These are phyloP conservation scores for Eristalis pertinax DNA, from an alignment of 2,888 invertebrate species.

Conservation along the genomic window DNA sequence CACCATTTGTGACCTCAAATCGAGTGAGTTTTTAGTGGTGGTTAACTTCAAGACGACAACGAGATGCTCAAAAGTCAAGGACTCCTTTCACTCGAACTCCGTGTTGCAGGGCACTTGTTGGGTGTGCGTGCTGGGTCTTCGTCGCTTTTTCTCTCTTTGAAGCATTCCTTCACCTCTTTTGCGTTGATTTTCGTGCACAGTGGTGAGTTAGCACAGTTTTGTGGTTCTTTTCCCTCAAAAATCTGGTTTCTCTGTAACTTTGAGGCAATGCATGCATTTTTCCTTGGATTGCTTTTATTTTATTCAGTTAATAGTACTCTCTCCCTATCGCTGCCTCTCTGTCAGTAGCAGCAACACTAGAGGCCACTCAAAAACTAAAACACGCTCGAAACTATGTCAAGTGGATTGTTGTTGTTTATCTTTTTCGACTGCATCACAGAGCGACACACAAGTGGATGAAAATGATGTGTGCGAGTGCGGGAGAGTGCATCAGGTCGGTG, in stretches of 20 bases:
- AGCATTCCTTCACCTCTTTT: neutral
- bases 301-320: neutral
- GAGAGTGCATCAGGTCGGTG: constrained; percentile 1
- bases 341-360: neutral
- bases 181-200: constrained; percentile 10
- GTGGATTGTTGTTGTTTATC: constrained; percentile 62
- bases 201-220: neutral
- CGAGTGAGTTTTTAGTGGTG: neutral
- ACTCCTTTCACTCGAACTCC: constrained; percentile 14
- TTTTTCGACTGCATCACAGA: constrained; percentile 18
- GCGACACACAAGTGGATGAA: constrained; percentile 40
- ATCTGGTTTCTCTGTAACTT: constrained; percentile 33
- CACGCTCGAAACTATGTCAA: constrained; percentile 63
- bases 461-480: neutral
- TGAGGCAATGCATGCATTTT: constrained; percentile 31
- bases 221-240: neutral
- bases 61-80: constrained; percentile 42
- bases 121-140: neutral
- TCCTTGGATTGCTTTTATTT: neutral
- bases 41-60: neutral
- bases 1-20: constrained; percentile 51
- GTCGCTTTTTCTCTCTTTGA: too few species aligned
- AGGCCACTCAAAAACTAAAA: constrained; percentile 9
- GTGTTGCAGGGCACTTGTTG: neutral
- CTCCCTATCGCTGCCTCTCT: neutral